Base-by-base conservation (phyloP, 1,140 invertebrate species). In the Saccostrea glomerata region DNA sequence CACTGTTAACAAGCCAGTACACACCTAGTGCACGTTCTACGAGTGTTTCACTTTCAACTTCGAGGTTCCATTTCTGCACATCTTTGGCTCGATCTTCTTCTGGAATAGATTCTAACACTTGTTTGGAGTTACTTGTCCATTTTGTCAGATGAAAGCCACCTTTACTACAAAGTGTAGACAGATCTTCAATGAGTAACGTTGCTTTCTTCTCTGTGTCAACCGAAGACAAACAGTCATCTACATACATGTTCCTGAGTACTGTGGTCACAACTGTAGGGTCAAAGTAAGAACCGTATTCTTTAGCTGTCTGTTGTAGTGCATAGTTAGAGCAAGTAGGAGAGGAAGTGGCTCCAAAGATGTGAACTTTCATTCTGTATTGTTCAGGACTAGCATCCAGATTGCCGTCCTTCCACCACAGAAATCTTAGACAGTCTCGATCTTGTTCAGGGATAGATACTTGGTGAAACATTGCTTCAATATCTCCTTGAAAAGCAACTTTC, bases 101-200 rank as follows among this genome's bases (percentile, higher is more conserved):
- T n/a, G 73, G 40, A 30, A 90, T 66, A 25, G 85, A 85, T 4
- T 88, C 82, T 6, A 89, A 89, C 85, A n/a, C n/a, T 13, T 89
- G 47, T 30, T 23, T 7, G 11, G 47, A 63, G 66, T 89, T 89
- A 55, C 82, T 86, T 4, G 70, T 87, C 87, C 85, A 90, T 36
- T 90, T 89, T 25, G 66, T 85, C 7, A 90, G 23, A 40, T 56
- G 84, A 56, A 90, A 88, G 0, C 89, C 85, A n/a, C 89, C 87
- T 1, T 54, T 82, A 5, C n/a, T 63, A 60, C 85, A 86, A 12
- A 87, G 54, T 15, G 20, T 11, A 23, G 30, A 40, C 11, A 86
- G 2, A 25, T 87, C 47, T 0, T 87, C 56, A 20, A 86, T 54
- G 15, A 89, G 13, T 13, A 56, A 56, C 13, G n/a, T 56, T 13